Evolutionary conservation across 1,140 invertebrate genomes (phyloP).

Genomic region (Cotesia chilonis): DNA sequence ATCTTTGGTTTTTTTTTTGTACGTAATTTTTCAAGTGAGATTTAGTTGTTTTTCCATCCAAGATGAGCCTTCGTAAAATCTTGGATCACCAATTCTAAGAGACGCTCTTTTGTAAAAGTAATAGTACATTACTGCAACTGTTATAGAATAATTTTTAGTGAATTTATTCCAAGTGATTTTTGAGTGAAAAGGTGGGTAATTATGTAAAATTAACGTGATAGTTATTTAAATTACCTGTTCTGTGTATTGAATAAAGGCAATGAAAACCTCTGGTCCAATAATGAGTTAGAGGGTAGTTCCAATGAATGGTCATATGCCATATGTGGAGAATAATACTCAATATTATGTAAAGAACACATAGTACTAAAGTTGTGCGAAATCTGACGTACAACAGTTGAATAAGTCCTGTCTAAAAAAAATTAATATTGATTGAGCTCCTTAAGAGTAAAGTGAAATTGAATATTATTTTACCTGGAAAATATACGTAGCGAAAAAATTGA

Average conservation of each 20-base stretch:
- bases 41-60: slow-evolving; percentile 72
- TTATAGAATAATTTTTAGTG: slow-evolving; percentile 44
- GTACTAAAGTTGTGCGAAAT: slow-evolving; percentile 69
- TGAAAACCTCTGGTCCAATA: slow-evolving; percentile 69
- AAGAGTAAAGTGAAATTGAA: too few species aligned
- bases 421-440: slow-evolving; percentile 18
- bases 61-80: slow-evolving; percentile 76
- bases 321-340: slow-evolving; percentile 69
- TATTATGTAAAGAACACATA: slow-evolving; percentile 68
- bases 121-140: slow-evolving; percentile 79
- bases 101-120: slow-evolving; percentile 78
- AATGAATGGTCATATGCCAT: slow-evolving; percentile 69
- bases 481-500: slow-evolving; percentile 77
- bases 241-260: slow-evolving; percentile 69
- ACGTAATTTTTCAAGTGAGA: slow-evolving; percentile 40
- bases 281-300: slow-evolving; percentile 64
- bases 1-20: slow-evolving; percentile 23
- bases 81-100: slow-evolving; percentile 75
- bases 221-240: slow-evolving; percentile 66
- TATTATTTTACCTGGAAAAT: slow-evolving; percentile 73
- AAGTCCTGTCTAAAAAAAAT: slow-evolving; percentile 69
- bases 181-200: slow-evolving; percentile 6
- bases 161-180: not conserved
- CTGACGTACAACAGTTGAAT: slow-evolving; percentile 73
- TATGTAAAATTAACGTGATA: too few species aligned